phyloP scores from a whole-genome alignment of 2,113 vertebrate genomes.

The Castor canadensis region DNA sequence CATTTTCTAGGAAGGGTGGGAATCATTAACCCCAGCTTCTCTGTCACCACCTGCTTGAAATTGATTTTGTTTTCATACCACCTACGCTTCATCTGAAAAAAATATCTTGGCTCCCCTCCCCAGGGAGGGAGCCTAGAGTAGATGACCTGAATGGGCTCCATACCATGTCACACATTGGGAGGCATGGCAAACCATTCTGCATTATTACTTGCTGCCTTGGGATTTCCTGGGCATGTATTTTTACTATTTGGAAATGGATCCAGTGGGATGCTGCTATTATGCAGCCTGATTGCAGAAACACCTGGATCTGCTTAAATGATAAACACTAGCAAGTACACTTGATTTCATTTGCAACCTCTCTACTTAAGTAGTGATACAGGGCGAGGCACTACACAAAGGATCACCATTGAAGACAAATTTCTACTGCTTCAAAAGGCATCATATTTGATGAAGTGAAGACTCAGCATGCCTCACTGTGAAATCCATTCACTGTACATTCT shows the following conservation, averaged over 20 bases:
- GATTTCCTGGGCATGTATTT: not conserved
- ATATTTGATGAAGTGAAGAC: not conserved
- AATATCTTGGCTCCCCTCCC: not conserved
- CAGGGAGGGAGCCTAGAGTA: not conserved
- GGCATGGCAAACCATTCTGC: not conserved
- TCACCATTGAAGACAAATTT: not conserved
- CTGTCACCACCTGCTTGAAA: not conserved
- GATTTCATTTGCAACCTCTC: not conserved
- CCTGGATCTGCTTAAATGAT: not conserved
- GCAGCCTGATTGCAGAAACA: conserved; percentile 26
- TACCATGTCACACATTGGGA: not conserved
- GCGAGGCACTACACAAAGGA: not conserved
- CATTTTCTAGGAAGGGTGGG: conserved; percentile 8
- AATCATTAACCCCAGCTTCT: conserved; percentile 20
- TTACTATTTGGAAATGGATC: conserved; percentile 28
- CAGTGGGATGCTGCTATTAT: not conserved
- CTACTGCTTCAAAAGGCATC: not conserved
- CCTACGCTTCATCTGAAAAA: not conserved
- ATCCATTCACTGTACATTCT: not conserved
- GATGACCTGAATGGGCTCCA: not conserved
- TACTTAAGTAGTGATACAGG: not conserved
- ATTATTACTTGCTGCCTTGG: not conserved
- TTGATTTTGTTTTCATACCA: conserved; percentile 32
- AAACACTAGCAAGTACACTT: conserved; percentile 11
- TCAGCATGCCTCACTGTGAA: not conserved